Evolutionary conservation across 2,797 vertebrate genomes (phyloP).

Genomic region (Alcedo atthis): DNA sequence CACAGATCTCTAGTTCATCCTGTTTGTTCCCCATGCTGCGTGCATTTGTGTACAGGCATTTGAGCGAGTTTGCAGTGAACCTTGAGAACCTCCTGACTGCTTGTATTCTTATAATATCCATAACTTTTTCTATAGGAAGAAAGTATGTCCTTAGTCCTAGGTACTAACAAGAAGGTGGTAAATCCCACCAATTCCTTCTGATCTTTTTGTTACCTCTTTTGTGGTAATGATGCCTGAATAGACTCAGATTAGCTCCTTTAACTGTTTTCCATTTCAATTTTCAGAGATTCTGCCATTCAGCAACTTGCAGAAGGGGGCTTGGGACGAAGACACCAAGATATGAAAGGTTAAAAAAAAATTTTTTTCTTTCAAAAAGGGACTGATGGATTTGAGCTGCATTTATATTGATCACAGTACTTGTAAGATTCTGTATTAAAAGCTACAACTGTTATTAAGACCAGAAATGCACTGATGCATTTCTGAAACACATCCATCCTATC

Average conservation of each 20-base stretch:
- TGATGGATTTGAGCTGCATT: neutral
- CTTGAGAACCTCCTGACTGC: no score
- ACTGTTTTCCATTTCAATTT: neutral
- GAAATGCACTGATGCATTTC: neutral
- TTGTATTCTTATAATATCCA: neutral
- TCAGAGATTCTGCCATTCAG: neutral
- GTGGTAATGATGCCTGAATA: neutral
- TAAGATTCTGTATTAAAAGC: neutral
- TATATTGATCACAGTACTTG: neutral
- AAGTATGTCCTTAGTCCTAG: neutral
- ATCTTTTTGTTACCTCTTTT: neutral
- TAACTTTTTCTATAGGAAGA: neutral
- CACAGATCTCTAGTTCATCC: no score
- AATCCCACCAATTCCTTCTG: neutral
- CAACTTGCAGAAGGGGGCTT: neutral
- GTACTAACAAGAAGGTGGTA: neutral
- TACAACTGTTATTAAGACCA: neutral
- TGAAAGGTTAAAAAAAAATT: neutral
- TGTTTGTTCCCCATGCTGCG: no score
- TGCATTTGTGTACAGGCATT: no score
- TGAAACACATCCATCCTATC: neutral
- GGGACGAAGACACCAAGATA: neutral
- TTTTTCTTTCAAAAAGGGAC: neutral
- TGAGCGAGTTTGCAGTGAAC: no score
- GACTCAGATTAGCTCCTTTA: neutral